phyloP scores from a whole-genome alignment of 2,888 invertebrate genomes.

The Platycnemis pennipes region DNA sequence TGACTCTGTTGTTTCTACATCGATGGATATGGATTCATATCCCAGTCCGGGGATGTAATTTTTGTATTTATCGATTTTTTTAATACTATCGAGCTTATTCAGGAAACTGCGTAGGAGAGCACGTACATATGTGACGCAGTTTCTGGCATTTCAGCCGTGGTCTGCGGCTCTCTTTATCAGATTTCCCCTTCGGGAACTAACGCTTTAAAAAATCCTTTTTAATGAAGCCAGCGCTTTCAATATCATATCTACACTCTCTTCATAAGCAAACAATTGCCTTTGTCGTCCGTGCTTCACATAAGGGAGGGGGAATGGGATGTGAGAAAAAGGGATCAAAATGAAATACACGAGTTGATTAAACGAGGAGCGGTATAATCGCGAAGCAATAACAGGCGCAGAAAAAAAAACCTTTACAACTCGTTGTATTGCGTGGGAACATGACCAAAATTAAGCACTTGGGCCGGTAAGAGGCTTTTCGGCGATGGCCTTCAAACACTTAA shows the following conservation, averaged over 20 bases:
- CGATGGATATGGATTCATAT: too few species aligned
- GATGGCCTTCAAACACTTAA: conserved; percentile 35
- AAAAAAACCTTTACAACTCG: background rate
- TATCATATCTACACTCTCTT: background rate
- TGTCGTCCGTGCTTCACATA: background rate
- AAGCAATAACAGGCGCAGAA: background rate
- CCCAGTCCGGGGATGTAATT: too few species aligned
- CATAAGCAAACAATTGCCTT: background rate
- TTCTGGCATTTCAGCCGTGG: too few species aligned
- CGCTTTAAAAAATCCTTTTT: background rate
- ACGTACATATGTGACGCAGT: too few species aligned
- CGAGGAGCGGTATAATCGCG: background rate
- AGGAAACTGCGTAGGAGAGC: too few species aligned
- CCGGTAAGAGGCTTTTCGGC: background rate
- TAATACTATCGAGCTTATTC: too few species aligned
- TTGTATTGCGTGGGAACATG: background rate
- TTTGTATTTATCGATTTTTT: too few species aligned
- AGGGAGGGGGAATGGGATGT: background rate
- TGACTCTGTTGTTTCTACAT: too few species aligned
- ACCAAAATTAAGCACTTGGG: background rate
- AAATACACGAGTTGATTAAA: background rate
- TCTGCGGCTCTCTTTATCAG: background rate
- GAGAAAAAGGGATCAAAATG: background rate
- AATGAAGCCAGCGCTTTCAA: background rate
- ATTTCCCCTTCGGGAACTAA: background rate